Conservation (phyloP, 2,113 vertebrate species). For the Nesoenas mayeri region DNA sequence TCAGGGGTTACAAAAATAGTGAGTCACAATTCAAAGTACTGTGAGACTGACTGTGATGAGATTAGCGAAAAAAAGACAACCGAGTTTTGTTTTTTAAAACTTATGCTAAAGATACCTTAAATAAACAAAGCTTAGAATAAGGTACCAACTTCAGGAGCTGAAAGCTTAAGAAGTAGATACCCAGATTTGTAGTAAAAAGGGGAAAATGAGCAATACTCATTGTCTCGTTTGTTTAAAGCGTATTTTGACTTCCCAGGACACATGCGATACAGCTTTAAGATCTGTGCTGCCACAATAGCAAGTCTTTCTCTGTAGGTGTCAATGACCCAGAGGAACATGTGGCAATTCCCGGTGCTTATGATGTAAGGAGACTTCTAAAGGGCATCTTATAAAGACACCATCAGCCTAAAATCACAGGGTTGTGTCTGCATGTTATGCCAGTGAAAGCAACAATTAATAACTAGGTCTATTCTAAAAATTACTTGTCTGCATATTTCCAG, state of each 20-base stretch:
- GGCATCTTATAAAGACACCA: background rate
- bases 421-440: background rate
- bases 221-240: background rate
- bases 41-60: background rate
- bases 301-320: background rate
- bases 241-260: background rate
- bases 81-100: background rate
- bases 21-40: conserved; percentile 13
- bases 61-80: conserved; percentile 53
- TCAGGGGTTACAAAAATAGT: background rate
- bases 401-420: background rate
- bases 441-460: background rate
- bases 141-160: background rate
- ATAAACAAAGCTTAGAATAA: background rate
- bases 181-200: background rate
- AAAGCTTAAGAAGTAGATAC: background rate
- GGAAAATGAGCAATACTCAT: background rate
- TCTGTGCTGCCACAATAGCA: background rate
- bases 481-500: background rate
- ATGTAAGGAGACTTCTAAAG: background rate
- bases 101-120: conserved; percentile 30
- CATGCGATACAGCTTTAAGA: background rate
- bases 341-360: background rate
- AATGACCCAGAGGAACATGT: background rate
- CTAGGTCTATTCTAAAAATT: conserved; percentile 14